A percentile compares a stretch with the other conserved stretches of the same genome.
Conservation (phyloP, 1,140 invertebrate genomes). For the Sycophaga agraensis region DNA sequence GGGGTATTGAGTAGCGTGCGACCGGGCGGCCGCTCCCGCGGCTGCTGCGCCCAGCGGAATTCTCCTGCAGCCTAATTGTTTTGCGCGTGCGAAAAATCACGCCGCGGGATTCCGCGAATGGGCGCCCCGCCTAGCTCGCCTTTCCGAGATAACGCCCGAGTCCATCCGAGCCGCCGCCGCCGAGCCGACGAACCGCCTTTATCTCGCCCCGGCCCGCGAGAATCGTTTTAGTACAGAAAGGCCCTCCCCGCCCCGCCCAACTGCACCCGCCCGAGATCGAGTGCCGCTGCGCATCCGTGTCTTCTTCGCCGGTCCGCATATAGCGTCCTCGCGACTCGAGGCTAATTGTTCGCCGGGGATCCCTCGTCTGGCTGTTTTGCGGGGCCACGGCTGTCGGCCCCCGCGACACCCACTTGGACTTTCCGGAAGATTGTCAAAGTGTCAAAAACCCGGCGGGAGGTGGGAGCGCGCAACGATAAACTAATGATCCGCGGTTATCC, state of each 20-base stretch:
- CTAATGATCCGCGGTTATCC: background rate
- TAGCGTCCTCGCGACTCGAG: too few relatives aligned
- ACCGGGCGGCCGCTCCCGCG: slow-evolving; percentile 33
- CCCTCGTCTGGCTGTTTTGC: too few relatives aligned
- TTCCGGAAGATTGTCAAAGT: too few relatives aligned
- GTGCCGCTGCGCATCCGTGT: too few relatives aligned
- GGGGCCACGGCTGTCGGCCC: too few relatives aligned
- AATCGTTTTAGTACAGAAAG: background rate
- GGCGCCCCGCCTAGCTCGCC: slow-evolving; percentile 13
- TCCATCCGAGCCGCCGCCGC: too few relatives aligned
- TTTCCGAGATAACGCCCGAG: slow-evolving; percentile 16
- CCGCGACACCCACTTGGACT: too few relatives aligned
- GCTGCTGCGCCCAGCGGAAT: slow-evolving; percentile 45
- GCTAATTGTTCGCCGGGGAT: too few relatives aligned
- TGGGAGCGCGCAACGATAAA: too few relatives aligned
- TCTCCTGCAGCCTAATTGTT: slow-evolving; percentile 30
- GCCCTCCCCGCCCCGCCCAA: background rate
- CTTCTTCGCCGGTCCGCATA: too few relatives aligned
- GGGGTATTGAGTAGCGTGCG: slow-evolving; percentile 58
- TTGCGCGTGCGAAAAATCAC: slow-evolving; percentile 29
- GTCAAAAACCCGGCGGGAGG: too few relatives aligned
- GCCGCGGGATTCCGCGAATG: slow-evolving; percentile 28
- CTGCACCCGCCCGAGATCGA: too few relatives aligned
- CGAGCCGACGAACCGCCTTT: slow-evolving; percentile 1
- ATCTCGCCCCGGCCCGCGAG: background rate